These are phyloP conservation scores for Aselliscus stoliczkanus DNA, from an alignment of 2,797 vertebrate species.

Conservation along the genomic window DNA sequence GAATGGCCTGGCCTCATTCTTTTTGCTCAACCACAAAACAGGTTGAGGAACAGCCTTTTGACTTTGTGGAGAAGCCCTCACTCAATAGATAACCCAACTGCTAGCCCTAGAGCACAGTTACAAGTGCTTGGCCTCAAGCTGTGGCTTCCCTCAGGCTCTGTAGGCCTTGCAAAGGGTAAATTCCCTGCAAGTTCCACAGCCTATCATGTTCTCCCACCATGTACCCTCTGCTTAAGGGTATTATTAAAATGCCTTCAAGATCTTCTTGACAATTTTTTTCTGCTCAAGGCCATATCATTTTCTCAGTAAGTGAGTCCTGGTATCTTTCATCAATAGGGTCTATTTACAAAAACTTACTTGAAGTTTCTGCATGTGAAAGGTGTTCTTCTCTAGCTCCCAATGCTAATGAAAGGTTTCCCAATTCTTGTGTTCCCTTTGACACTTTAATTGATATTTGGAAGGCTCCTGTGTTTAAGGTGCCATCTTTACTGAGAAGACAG, in stretches of 20 bases:
- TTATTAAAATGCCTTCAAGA: neutral
- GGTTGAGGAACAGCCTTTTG: neutral
- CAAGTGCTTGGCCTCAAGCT: neutral
- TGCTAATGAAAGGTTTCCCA: neutral
- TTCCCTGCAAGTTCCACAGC: neutral
- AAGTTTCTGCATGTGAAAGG: neutral
- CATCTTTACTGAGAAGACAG: neutral
- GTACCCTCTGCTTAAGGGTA: neutral
- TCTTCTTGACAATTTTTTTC: neutral
- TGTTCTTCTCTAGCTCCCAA: neutral
- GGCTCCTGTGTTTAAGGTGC: neutral
- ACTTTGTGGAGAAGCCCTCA: neutral
- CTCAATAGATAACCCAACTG: neutral
- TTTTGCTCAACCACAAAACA: neutral
- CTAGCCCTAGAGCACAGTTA: accelerated
- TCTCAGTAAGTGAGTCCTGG: neutral
- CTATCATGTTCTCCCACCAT: too few species aligned
- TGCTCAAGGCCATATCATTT: neutral
- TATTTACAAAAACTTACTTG: neutral
- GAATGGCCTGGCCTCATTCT: neutral
- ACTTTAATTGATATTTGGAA: neutral
- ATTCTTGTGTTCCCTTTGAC: neutral
- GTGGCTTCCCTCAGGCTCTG: neutral
- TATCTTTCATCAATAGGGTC: neutral
- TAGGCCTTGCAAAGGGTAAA: neutral